These are phyloP conservation scores for Polypterus senegalus DNA, from an alignment of 2,113 vertebrate genomes.

Conservation along the genomic window DNA sequence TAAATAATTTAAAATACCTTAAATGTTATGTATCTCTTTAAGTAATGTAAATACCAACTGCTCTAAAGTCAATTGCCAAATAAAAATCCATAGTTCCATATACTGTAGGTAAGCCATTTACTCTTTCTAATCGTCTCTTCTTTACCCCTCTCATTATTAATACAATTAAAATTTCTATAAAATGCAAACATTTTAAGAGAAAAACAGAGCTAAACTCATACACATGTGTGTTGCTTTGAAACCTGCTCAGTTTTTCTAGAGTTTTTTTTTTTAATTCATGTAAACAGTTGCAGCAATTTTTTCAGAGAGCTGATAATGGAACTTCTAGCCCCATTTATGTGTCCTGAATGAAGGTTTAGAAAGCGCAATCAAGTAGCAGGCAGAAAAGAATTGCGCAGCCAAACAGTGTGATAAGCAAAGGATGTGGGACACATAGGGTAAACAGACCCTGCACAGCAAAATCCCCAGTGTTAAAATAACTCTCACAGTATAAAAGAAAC, in stretches of 20 bases:
- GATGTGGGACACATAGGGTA: background rate
- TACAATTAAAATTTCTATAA: conserved; percentile 99
- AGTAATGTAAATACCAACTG: conserved; percentile 81
- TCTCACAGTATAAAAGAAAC: no score
- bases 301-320: conserved; percentile 63
- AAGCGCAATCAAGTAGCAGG: conserved; percentile 15
- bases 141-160: conserved; percentile 67
- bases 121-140: conserved; percentile 39
- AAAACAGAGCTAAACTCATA: conserved; percentile 80
- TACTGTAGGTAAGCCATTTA: conserved; percentile 33
- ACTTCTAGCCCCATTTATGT: conserved; percentile 58
- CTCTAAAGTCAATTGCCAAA: conserved; percentile 95
- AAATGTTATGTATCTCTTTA: conserved; percentile 47
- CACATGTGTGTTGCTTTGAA: conserved; percentile 76
- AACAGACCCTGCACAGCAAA: no score
- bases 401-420: background rate
- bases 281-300: conserved; percentile 94
- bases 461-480: no score
- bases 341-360: conserved; percentile 68
- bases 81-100: conserved; percentile 65
- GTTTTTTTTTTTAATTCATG: conserved; percentile 61
- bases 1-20: conserved; percentile 43
- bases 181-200: conserved; percentile 99
- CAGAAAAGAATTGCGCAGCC: background rate
- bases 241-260: conserved; percentile 82